Base-by-base conservation (phyloP, 2,797 vertebrate genomes). In the Hirundo rustica region DNA sequence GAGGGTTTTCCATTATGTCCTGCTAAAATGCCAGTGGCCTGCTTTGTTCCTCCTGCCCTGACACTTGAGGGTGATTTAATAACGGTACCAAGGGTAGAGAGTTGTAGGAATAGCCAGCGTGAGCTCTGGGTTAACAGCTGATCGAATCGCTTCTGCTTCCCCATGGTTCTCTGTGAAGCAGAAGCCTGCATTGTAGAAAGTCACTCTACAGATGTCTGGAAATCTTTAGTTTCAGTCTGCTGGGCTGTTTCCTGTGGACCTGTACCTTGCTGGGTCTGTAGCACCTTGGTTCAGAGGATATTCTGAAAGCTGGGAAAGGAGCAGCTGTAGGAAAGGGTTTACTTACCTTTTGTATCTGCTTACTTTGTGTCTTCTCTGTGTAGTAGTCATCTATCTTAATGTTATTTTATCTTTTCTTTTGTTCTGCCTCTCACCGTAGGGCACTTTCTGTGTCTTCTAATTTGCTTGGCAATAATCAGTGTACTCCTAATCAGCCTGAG, bases 391-490 rank as follows among this genome's bases (percentile, higher is more conserved):
- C 30, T 83, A 4, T 74, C 38, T 40, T 61, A 55, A 83, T 85
- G 45, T 50, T 82, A 9, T n/a, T 82, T 76, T 68, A 14, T 47
- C 9, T 38, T 60, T 57, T 34, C 50, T 16, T 45, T 84, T 74
- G 20, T 70, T 85, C 61, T 92, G 16, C 66, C 88, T 86, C 66
- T 91, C 19, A 25, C 68, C 0, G 0, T 53, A 47, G 82, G 68
- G 57, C 29, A 25, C 15, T 78, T 94, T 38, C 48, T 64, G 0
- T 68, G 51, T 68, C 82, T 91, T 84, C 38, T 78, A 53, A 55
- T 95, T 83, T 85, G 76, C 42, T 76, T 95, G 67, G 44, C 48
- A 70, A 45, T 80, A 75, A 81, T 88, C 85, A 54, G 18, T 66
- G 70, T 89, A 42, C 19, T 94, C 44, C 53, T 32, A 64, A 16